Base-by-base conservation (phyloP, 2,797 vertebrate genomes). In the Aldrovandia affinis region DNA sequence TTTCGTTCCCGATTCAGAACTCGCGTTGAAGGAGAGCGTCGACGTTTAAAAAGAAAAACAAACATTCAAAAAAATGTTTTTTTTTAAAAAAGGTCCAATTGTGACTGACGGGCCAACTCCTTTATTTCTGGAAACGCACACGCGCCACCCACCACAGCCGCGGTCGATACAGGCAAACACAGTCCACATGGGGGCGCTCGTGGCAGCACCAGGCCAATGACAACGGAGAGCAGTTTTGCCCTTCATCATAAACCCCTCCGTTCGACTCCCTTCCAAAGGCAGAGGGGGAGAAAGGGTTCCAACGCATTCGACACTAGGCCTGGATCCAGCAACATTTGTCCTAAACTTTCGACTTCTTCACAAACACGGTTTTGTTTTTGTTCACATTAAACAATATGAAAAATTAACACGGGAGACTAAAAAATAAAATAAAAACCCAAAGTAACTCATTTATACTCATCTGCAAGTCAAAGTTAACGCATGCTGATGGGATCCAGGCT, bases 61-160 rank as follows among this genome's bases (percentile, higher is more conserved):
- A 91, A 82, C 22, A 1, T 1, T 20, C 5, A 18, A 39, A 68
- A 83, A 78, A 85, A 89, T 87, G 50, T n/a, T n/a, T n/a, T n/a
- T n/a, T n/a, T n/a, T n/a, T n/a, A 85, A 89, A 84, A 87, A 84
- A 83, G 36, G 86, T 77, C 87, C 87, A 87, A 89, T 93, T 92
- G 88, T 92, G 91, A 89, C 92, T 84, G 86, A 78, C 88, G 85
- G 91, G 88, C 36, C 87, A 89, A 61, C 90, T 87, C 89, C 83
- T 88, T 70, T 90, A 83, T 84, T 59, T 81, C 88, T 44, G 83
- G 65, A 82, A 55, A 33, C 50, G 82, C 81, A 87, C 47, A 85
- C 44, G 84, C 79, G 28, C 80, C 12, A 39, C 65, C 14, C 28
- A 28, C 36, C 33, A 70, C 65, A 70, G 36, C 14, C 6, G 3